These are phyloP conservation scores for Cheilinus undulatus DNA, from an alignment of 2,113 vertebrate species.

Conservation along the genomic window DNA sequence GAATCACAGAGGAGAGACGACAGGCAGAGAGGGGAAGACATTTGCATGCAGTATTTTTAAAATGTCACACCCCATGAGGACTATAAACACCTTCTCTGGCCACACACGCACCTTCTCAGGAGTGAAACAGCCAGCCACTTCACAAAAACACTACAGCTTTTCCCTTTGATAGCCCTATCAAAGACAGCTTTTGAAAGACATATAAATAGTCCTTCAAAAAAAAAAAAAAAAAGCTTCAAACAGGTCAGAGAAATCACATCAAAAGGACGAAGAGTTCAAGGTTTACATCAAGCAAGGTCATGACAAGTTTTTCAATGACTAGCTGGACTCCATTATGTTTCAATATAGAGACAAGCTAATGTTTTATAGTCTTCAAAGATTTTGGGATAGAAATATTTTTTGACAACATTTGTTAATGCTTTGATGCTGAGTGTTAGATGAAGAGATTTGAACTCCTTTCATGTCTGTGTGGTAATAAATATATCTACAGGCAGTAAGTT, in stretches of 20 bases:
- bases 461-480: neutral
- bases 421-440: neutral
- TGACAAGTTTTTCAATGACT: neutral
- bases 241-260: slow-evolving; percentile 23
- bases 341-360: neutral
- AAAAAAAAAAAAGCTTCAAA: slow-evolving; percentile 25
- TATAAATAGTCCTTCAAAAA: slow-evolving; percentile 37
- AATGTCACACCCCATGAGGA: slow-evolving; percentile 57
- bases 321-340: neutral
- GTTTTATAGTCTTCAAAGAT: neutral
- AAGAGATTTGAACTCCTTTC: neutral
- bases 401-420: neutral
- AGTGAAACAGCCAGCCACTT: neutral
- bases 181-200: slow-evolving; percentile 48
- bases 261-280: slow-evolving; percentile 7
- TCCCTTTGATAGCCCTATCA: slow-evolving; percentile 52
- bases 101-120: neutral
- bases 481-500: neutral
- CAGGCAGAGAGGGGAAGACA: slow-evolving; percentile 22
- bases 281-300: slow-evolving; percentile 16
- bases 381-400: neutral
- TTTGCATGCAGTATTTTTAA: slow-evolving; percentile 62
- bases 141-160: slow-evolving; percentile 35
- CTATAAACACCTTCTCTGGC: slow-evolving; percentile 41
- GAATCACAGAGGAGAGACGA: slow-evolving; percentile 5